Conservation (phyloP, 2,797 vertebrate genomes). For the Rhynchotus rufescens region DNA sequence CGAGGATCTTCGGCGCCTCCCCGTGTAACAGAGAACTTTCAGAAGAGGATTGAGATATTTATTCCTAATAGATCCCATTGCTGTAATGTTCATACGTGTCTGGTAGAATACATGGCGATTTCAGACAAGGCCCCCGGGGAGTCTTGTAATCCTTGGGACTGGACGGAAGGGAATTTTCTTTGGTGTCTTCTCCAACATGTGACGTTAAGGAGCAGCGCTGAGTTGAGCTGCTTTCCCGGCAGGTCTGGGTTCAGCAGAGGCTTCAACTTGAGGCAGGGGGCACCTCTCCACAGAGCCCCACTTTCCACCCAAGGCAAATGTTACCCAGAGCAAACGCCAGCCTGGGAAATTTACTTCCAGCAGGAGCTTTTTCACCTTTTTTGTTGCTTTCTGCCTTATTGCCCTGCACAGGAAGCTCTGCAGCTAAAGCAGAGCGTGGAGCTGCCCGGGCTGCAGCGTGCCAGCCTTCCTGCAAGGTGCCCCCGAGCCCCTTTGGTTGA, state of each 20-base stretch:
- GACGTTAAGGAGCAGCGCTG: not conserved
- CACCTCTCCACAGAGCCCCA: not conserved
- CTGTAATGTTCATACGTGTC: conserved; percentile 44
- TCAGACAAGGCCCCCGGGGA: conserved; percentile 41
- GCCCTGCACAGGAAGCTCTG: not conserved
- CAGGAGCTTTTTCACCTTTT: not conserved
- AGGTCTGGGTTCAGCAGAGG: not conserved
- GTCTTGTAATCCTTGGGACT: conserved; percentile 13
- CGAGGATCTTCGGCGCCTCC: conserved; percentile 38
- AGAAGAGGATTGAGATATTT: conserved; percentile 66
- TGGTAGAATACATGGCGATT: conserved; percentile 28
- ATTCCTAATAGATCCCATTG: conserved; percentile 61
- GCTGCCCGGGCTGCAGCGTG: rapidly evolving
- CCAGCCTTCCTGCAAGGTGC: rapidly evolving
- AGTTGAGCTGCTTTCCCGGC: not conserved
- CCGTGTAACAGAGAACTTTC: conserved; percentile 23
- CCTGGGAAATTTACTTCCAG: not conserved
- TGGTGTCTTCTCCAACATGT: conserved; percentile 8
- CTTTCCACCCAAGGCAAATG: not conserved
- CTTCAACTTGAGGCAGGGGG: not conserved
- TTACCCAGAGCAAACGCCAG: not conserved
- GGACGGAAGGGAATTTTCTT: not conserved
- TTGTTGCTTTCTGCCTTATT: rapidly evolving
- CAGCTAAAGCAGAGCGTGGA: not conserved
- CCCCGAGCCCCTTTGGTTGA: not conserved